A percentile compares a stretch with the other conserved stretches of the same genome.
Evolutionary conservation across 2,797 vertebrate genomes (phyloP).

Genomic region (Chaunax sp.): DNA sequence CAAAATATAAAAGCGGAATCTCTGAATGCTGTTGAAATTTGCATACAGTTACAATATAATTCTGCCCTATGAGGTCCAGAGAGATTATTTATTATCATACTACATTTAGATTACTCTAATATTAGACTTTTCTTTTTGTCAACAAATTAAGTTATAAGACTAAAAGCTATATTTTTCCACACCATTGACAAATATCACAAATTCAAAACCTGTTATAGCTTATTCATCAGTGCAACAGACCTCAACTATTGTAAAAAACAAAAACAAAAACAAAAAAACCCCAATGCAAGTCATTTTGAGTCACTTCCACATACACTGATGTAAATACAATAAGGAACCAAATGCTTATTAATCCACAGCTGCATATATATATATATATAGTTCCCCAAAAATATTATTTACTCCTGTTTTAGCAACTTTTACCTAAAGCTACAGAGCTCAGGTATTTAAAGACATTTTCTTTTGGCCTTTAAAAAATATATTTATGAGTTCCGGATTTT

Average conservation of each 20-base stretch:
- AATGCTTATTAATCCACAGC: constrained; percentile 2
- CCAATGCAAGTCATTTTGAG: neutral
- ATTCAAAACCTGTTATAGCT: too few species aligned
- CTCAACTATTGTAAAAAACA: neutral
- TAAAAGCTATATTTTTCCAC: too few species aligned
- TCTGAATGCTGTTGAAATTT: neutral
- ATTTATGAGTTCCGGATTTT: neutral
- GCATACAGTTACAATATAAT: too few species aligned
- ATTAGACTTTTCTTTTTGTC: neutral
- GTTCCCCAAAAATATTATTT: constrained; percentile 12
- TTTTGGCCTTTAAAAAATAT: neutral
- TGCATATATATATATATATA: constrained; percentile 44
- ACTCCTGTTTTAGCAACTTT: constrained; percentile 12
- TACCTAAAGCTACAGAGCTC: constrained; percentile 1
- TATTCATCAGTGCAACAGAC: too few species aligned
- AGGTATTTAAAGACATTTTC: neutral
- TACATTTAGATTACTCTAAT: too few species aligned
- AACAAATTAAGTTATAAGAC: neutral
- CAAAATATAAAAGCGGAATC: constrained; percentile 15
- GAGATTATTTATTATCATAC: neutral
- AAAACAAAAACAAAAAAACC: too few species aligned
- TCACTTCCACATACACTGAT: neutral
- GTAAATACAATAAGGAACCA: neutral
- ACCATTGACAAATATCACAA: too few species aligned
- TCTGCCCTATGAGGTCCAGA: neutral